Evolutionary conservation across 1,140 invertebrate species (phyloP), one percentile per base, ranked within the genome.

Genomic region (Gryon sp.): DNA sequence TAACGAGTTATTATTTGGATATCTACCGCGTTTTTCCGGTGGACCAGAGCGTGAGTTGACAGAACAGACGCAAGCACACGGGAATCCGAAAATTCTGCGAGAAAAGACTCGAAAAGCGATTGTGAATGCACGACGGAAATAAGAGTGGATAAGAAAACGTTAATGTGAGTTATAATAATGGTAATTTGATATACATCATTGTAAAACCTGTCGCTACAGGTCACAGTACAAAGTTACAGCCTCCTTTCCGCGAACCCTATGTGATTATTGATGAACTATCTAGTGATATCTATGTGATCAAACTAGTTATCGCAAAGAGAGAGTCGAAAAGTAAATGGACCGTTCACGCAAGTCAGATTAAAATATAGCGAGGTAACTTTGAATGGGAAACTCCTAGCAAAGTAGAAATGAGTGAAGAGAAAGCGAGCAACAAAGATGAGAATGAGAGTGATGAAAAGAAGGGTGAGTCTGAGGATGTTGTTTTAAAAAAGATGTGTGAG

Each of bases 1-100:
- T 15, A 20, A 48, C 55, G n/a, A n/a, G 12, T 30, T 41, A 8
- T 38, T 55, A 16, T 26, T 15, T 6, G 52, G 52, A 14, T 55
- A 55, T 16, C n/a, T 55, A 0, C 55, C n/a, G n/a, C n/a, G n/a
- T n/a, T n/a, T n/a, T n/a, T n/a, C n/a, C n/a, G n/a, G n/a, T n/a
- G n/a, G n/a, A n/a, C n/a, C n/a, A n/a, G n/a, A n/a, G n/a, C n/a
- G n/a, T n/a, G n/a, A n/a, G n/a, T n/a, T n/a, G n/a, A n/a, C n/a
- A n/a, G n/a, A n/a, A n/a, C n/a, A n/a, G n/a, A 53, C 36, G 6
- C 57, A 72, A 30, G 55, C 11, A 0, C 52, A 72, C 26, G 9
- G 12, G 2, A 7, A 11, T 9, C 53, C 55, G 2, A 2, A 34
- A 12, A 14, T 32, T 1, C 12, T 72, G 1, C 68, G 40, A 53